A percentile compares a stretch with the other conserved stretches of the same genome.
Conservation (phyloP, 2,797 vertebrate species). For the Rhinoraja longicauda region DNA sequence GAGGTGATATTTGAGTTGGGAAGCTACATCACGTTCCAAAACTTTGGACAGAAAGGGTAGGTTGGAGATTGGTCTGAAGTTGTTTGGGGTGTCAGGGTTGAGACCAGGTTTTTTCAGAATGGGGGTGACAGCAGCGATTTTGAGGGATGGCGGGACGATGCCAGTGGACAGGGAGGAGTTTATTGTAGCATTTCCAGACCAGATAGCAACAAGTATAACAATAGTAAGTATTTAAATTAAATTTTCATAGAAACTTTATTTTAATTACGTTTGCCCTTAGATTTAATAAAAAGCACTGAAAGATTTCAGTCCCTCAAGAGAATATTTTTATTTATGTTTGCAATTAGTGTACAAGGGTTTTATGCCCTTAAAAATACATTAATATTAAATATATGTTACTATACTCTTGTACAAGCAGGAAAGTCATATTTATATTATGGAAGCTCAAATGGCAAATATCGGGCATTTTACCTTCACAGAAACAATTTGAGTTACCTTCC, state of each 20-base stretch:
- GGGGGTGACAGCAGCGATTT: no score
- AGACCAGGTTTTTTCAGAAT: no score
- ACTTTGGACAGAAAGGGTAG: no score
- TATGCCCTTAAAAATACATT: not conserved
- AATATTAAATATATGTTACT: slow-evolving; percentile 26
- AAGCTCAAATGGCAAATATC: not conserved
- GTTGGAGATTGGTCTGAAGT: no score
- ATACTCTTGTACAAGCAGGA: not conserved
- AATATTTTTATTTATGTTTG: not conserved
- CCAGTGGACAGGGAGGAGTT: no score
- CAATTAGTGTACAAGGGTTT: not conserved
- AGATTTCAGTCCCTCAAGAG: not conserved
- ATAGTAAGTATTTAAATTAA: not conserved
- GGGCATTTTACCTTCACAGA: not conserved
- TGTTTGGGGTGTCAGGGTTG: no score
- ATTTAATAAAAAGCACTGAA: not conserved
- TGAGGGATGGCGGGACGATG: no score
- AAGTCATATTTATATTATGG: slow-evolving; percentile 19
- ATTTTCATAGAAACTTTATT: not conserved
- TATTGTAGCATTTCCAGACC: not conserved
- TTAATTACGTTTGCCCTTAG: not conserved
- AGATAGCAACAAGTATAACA: not conserved
- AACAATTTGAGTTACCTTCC: slow-evolving; percentile 31
- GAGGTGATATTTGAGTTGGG: no score
- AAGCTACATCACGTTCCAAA: no score